A percentile compares a stretch with the other conserved stretches of the same genome.
These are phyloP conservation scores for Ceuthmochares aereus DNA, from an alignment of 2,113 vertebrate genomes.

Conservation along the genomic window DNA sequence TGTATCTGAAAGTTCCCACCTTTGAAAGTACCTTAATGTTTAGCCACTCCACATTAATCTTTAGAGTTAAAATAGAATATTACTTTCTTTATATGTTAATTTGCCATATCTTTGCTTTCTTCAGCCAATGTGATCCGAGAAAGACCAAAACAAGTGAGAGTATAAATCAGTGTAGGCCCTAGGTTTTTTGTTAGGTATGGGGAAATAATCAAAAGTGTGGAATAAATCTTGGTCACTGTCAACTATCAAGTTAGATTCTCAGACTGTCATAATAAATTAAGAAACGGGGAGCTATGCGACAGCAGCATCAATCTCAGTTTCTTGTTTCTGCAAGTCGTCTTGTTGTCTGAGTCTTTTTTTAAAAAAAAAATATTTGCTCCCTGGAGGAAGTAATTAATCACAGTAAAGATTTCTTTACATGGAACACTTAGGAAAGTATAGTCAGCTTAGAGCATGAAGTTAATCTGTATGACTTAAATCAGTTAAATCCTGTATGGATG, in stretches of 20 bases:
- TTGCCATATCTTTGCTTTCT: conserved; percentile 18
- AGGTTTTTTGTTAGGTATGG: conserved; percentile 39
- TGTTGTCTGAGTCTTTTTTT: not conserved
- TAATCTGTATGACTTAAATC: not conserved
- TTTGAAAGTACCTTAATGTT: not conserved
- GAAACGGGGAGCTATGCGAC: conserved; percentile 17
- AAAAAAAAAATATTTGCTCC: not conserved
- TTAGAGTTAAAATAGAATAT: not conserved
- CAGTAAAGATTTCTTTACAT: not conserved
- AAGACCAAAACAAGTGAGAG: not conserved
- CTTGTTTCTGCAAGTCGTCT: conserved; percentile 53
- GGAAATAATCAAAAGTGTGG: conserved; percentile 27
- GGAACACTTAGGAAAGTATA: not conserved
- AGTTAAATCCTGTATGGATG: not conserved
- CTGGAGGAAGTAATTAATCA: conserved; percentile 38
- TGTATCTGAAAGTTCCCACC: not conserved
- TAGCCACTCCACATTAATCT: not conserved
- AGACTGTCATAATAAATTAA: conserved; percentile 65
- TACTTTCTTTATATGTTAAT: conserved; percentile 44
- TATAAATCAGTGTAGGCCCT: conserved; percentile 15
- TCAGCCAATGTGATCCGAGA: not conserved
- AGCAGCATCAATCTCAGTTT: conserved; percentile 58
- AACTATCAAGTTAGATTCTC: conserved; percentile 45
- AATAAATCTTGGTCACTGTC: conserved; percentile 52
- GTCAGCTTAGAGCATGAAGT: not conserved